Evolutionary conservation across 64 coral and sea anemone genomes (phyloP), one percentile per base, ranked within the genome.

Genomic region (Stichodactyla helianthus): DNA sequence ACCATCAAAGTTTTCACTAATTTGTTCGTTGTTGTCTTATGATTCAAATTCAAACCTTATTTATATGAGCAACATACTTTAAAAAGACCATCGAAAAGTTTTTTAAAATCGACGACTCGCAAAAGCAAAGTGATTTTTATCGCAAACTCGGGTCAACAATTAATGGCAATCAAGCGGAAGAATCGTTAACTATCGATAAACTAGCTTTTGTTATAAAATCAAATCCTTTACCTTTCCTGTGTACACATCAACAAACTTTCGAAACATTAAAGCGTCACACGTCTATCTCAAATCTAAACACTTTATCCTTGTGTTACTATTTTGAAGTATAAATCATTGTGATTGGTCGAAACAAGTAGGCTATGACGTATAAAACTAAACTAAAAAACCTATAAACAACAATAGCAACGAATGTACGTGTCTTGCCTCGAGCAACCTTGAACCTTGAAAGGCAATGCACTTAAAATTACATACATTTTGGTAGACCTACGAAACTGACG

Each of bases 41-140:
- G 27, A 74, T 74, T 74, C 68, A 74, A 74, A 74, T 31, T 71
- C 68, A 74, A 74, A 35, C 6, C 25, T 31, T 74, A 74, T 74
- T 74, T 74, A 23, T 27, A 31, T 23, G 27, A 74, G n/a, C 68
- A 74, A 74, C 68, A 23, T 74, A 7, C 12, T 31, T 74, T 31
- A 28, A 8, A 74, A 74, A n/a, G 25, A 31, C 12, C 68, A 13
- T 74, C 27, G 12, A 74, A 74, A 65, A n/a, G 22, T n/a, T 6
- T 74, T 74, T 6, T 27, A 28, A 58, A 15, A 58, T 11, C 14
- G 55, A 27, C 68, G 10, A 11, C 8, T 31, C 68, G 23, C 9
- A 10, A 35, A 10, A 31, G 4, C 65, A 23, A 25, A 20, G 65
- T n/a, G 65, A 70, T 70, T 27, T 25, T 70, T 70, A 20, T 65